A percentile compares a stretch with the other conserved stretches of the same genome.
Evolutionary conservation across 2,797 vertebrate species (phyloP).

Genomic region (Ceryle rudis): DNA sequence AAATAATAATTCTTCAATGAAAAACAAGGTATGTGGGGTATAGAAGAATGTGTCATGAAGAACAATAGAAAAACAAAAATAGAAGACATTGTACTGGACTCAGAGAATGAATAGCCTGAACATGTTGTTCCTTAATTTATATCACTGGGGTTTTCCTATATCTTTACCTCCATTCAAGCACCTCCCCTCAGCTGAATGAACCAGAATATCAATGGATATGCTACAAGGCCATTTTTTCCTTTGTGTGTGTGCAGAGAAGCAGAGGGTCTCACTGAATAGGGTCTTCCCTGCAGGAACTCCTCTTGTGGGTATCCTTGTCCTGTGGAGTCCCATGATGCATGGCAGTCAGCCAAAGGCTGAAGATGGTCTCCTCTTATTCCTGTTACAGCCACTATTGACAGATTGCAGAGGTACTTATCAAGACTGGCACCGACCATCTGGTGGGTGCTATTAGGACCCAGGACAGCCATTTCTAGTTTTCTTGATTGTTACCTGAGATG

Average conservation of each 20-base stretch:
- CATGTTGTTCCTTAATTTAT: neutral
- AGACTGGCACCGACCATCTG: neutral
- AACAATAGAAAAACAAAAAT: neutral
- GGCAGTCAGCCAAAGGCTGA: neutral
- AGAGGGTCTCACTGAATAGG: neutral
- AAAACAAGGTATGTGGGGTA: neutral
- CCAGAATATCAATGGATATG: neutral
- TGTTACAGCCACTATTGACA: neutral
- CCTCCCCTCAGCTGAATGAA: neutral
- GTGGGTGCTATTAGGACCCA: neutral
- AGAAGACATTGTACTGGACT: neutral
- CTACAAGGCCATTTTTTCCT: neutral
- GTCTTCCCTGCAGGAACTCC: neutral
- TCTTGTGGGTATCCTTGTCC: neutral
- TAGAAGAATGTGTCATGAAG: neutral
- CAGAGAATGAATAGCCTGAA: neutral
- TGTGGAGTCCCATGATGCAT: neutral
- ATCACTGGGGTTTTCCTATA: neutral
- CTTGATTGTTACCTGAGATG: neutral
- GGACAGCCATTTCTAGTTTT: neutral
- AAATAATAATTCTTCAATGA: neutral
- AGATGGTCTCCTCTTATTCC: neutral
- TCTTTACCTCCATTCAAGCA: neutral
- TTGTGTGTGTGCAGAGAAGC: neutral
- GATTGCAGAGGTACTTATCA: neutral